Percentiles rank a stretch among this genome's conserved stretches.
These are phyloP conservation scores for Pangasius krempfi DNA, from an alignment of 2,797 vertebrate genomes.

Conservation along the genomic window DNA sequence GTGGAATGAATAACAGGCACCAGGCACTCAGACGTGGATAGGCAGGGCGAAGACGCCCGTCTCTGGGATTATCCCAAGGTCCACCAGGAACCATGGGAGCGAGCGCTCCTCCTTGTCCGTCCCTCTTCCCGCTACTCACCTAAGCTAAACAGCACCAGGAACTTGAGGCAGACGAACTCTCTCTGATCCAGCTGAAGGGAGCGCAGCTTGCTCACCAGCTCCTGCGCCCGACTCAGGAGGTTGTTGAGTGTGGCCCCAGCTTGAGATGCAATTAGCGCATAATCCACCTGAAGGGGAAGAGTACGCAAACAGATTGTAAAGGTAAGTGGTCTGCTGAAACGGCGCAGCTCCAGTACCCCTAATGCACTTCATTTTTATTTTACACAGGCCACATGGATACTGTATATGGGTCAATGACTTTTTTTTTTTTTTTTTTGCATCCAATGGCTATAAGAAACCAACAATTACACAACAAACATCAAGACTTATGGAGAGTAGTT, in stretches of 20 bases:
- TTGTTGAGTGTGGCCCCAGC: conserved; percentile 94
- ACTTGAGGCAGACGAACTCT: conserved; percentile 98
- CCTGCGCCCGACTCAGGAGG: conserved; percentile 94
- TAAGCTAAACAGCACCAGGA: conserved; percentile 96
- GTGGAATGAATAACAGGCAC: conserved; percentile 39
- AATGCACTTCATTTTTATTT: not conserved
- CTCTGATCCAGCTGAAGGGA: conserved; percentile 94
- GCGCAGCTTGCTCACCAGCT: conserved; percentile 91
- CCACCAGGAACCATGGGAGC: conserved; percentile 55
- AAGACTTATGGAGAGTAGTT: not conserved
- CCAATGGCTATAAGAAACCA: not conserved
- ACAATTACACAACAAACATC: not conserved
- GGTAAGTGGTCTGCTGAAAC: not conserved
- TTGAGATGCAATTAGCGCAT: conserved; percentile 88
- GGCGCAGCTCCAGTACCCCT: not conserved
- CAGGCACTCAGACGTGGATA: conserved; percentile 29
- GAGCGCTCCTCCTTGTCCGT: conserved; percentile 31
- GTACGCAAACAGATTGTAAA: not conserved
- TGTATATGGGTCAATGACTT: not conserved
- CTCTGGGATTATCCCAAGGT: conserved; percentile 52
- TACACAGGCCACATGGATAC: not conserved
- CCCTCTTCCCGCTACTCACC: conserved; percentile 77
- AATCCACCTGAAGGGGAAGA: conserved; percentile 87
- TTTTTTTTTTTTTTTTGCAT: not conserved
- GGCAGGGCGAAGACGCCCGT: conserved; percentile 3